Base-by-base conservation (phyloP, 2,797 vertebrate species). In the Sebastes alutus region DNA sequence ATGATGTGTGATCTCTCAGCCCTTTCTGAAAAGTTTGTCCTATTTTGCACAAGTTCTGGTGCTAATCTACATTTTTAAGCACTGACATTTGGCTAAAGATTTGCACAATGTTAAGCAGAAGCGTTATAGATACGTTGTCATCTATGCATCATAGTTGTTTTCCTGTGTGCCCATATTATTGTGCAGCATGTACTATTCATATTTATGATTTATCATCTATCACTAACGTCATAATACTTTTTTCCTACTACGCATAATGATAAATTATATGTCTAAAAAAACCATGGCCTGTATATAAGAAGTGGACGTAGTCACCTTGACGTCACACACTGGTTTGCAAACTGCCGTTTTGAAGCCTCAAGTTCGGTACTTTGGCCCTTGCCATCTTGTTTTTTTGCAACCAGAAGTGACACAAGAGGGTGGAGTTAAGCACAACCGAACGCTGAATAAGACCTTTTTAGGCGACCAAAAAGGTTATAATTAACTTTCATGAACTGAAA, bases 11-110 rank as follows among this genome's bases (percentile, higher is more conserved):
- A 84, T 62, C 72, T 67, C 55, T 56, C 70, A 70, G 64, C 25
- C 65, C 2, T 75, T 69, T 72, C 55, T 66, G 54, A 67, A 78
- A 82, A 70, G 55, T 80, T 82, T 74, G 52, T 49, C 54, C 29
- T 30, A 49, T 49, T 69, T 27, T 20, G 22, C 64, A 22, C 22
- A 58, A 6, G 16, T 61, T 76, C 22, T 61, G n/a, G 3, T n/a
- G 4, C 2, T 11, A 35, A 69, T 75, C 35, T 52, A 16, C 11
- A 67, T 35, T 33, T 62, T 33, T 60, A 30, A 71, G 63, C 46
- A 63, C 16, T 42, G 42, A 62, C 58, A 59, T 25, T 9, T 38
- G 16, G 35, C n/a, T 29, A 10, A 32, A 54, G 55, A 69, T 54
- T 25, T 54, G 62, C 20, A 54, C 6, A 22, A 16, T 64, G 25